Base-by-base conservation (phyloP, 2,113 vertebrate species). In the Neolamprologus brichardi region DNA sequence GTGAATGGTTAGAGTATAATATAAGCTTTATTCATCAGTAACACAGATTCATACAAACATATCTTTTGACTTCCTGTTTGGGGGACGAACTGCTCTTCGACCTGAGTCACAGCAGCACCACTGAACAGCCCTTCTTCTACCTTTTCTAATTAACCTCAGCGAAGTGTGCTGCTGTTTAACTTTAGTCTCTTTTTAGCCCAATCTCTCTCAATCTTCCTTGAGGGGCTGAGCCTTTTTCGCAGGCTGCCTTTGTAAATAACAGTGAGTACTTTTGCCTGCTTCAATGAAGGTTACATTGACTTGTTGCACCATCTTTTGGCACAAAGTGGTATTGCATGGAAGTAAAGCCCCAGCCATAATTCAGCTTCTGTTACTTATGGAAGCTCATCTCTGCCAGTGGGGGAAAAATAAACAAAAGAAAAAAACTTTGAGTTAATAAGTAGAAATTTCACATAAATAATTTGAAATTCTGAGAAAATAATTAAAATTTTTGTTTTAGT, bases 321-420 rank as follows among this genome's bases (percentile, higher is more conserved):
- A 77, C 44, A 77, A 77, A 51, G 44, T 51, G 72, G 44, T 51
- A 77, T n/a, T 51, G 28, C 44, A 30, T 13, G 39, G 8, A 10
- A 10, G 12, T 25, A 41, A 23, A 49, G 25, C 15, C 44, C 3
- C 4, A 77, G 25, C 2, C 6, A 46, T 8, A 30, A 0, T 0
- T 77, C 1, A 77, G 44, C 44, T 49, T 51, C 44, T n/a, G 23
- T 75, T 5, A 49, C 10, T 20, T 64, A 5, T 64, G 32, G 32
- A 64, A 64, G 32, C 18, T 37, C 32, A 12, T 3, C 18, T 64
- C 32, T n/a, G 18, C 30, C 32, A 67, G 32, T 5, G 32, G 32
- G 5, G 1, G 0, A 0, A 3, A 3, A 37, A 7, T n/a, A 64
- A 64, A n/a, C 0, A 64, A 37, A 20, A 20, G 15, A 0, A 3